These are phyloP conservation scores for Lithophane semibrunnea DNA, from an alignment of 2,888 invertebrate species.

Conservation along the genomic window DNA sequence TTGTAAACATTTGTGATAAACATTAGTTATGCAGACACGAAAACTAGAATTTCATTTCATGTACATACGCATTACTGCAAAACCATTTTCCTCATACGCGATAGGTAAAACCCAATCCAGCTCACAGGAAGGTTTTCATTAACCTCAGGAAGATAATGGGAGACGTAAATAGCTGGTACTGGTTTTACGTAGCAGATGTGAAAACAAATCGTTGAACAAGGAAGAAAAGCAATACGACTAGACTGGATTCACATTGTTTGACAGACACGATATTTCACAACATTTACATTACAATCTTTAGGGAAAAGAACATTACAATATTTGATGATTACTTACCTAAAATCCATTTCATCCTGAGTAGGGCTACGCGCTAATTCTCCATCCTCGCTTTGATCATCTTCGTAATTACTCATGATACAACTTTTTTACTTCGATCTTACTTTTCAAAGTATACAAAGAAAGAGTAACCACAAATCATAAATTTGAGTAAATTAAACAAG, in stretches of 20 bases:
- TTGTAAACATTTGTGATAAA: neutral
- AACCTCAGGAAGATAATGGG: neutral
- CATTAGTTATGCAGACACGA: neutral
- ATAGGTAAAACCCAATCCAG: conserved; percentile 28
- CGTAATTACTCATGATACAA: conserved; percentile 88
- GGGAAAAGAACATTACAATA: neutral
- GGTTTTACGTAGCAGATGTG: neutral
- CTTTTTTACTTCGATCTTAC: conserved; percentile 22
- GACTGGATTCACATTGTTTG: conserved; percentile 21
- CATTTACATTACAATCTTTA: neutral
- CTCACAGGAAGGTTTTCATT: neutral
- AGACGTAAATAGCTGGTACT: neutral
- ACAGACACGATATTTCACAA: conserved; percentile 49
- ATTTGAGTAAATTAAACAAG: conserved; percentile 8
- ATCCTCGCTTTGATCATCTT: conserved; percentile 95
- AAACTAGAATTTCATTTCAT: neutral
- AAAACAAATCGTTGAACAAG: conserved; percentile 4
- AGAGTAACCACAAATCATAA: conserved; percentile 36
- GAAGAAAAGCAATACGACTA: neutral
- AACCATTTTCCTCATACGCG: conserved; percentile 39
- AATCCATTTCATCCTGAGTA: conserved; percentile 90
- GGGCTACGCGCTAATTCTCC: conserved; percentile 96
- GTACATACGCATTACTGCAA: neutral
- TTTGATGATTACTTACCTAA: conserved; percentile 77
- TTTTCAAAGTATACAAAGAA: conserved; percentile 21